Evolutionary conservation across 2,888 invertebrate species (phyloP).

Genomic region (Ptychoptera contaminata): DNA sequence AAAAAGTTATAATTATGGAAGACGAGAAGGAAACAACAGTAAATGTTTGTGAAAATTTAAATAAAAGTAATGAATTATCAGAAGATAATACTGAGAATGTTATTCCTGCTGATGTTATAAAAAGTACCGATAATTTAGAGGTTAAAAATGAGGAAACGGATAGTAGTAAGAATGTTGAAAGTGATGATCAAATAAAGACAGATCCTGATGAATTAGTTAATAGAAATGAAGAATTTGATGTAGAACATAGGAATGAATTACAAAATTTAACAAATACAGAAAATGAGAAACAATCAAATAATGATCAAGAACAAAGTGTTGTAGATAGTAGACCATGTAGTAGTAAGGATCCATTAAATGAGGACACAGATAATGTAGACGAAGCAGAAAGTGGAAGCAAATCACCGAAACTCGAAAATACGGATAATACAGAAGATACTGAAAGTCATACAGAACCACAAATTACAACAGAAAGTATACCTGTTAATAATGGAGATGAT

Average conservation of each 20-base stretch:
- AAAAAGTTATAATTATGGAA: no score
- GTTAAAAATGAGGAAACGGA: slow-evolving; percentile 7
- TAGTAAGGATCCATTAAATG: slow-evolving; percentile 8
- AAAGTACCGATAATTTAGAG: slow-evolving; percentile 11
- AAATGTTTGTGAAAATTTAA: no score
- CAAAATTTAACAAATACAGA: no score
- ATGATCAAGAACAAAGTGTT: slow-evolving; percentile 12
- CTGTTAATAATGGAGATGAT: slow-evolving; percentile 12
- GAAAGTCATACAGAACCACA: slow-evolving; percentile 28
- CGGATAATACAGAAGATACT: slow-evolving; percentile 14
- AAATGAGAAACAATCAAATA: slow-evolving; percentile 9
- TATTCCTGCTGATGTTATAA: slow-evolving; percentile 9
- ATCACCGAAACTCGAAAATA: slow-evolving; percentile 15
- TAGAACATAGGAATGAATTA: no score
- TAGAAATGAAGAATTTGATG: slow-evolving; percentile 9
- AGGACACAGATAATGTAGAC: slow-evolving; percentile 8
- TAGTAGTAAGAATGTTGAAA: no score
- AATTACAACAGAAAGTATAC: slow-evolving; percentile 9
- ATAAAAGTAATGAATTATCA: no score
- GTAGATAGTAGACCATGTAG: slow-evolving; percentile 5
- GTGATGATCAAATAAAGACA: slow-evolving; percentile 5
- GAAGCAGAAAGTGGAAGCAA: slow-evolving; percentile 11
- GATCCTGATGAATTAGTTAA: slow-evolving; percentile 4
- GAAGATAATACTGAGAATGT: no score
- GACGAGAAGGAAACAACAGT: no score